Conservation (phyloP, 2,113 vertebrate species). For the Boulengeromyrus knoepffleri region DNA sequence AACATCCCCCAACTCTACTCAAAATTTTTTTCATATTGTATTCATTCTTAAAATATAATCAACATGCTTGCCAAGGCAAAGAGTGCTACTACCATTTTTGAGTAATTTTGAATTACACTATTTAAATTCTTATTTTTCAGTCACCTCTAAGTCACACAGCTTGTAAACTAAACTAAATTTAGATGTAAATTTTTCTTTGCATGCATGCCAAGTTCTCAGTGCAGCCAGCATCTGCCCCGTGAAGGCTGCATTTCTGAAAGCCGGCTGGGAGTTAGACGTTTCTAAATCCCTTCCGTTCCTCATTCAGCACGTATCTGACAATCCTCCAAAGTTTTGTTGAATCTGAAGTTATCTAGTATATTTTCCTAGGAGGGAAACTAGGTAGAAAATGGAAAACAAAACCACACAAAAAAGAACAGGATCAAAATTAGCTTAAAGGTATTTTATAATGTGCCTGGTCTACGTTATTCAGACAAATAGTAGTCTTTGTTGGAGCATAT, state of each 20-base stretch:
- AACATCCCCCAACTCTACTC: not conserved
- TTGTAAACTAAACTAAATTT: not conserved
- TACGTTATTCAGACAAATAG: not conserved
- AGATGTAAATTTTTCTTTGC: not conserved
- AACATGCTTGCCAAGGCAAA: not conserved
- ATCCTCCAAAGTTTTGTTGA: not conserved
- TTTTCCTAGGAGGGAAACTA: not conserved
- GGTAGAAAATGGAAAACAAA: not conserved
- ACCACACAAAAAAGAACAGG: not conserved
- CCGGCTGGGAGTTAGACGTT: not conserved
- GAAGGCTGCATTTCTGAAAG: not conserved
- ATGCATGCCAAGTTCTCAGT: not conserved
- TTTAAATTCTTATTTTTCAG: not conserved
- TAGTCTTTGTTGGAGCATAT: not conserved
- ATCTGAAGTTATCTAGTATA: not conserved
- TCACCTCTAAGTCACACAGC: not conserved
- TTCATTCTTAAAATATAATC: not conserved
- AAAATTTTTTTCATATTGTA: not conserved
- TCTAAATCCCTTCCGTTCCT: not conserved
- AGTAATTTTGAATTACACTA: not conserved
- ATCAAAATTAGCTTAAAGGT: not conserved
- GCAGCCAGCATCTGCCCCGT: not conserved
- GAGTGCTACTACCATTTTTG: not conserved
- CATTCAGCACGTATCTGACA: not conserved
- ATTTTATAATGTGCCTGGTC: not conserved